Evolutionary conservation across 23 tunicate genomes (phyloP).

Genomic region (Trididemnum clinides): DNA sequence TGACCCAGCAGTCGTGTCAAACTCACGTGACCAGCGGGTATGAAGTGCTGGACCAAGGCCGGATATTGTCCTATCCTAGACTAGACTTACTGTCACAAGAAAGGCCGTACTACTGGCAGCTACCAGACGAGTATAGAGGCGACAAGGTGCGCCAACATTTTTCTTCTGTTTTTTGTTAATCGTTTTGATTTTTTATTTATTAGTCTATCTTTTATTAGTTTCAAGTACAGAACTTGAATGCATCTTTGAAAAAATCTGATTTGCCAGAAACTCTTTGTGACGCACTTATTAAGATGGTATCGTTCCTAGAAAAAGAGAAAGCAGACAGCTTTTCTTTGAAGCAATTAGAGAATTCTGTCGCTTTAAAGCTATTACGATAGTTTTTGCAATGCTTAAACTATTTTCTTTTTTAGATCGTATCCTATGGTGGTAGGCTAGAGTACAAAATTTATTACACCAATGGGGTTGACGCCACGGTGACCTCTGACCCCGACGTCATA

Average conservation of each 20-base stretch:
- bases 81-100: constrained; percentile 31
- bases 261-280: too few species aligned
- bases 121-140: constrained; percentile 83
- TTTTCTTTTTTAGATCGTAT: constrained; percentile 50
- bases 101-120: constrained; percentile 71
- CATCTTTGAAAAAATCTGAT: too few species aligned
- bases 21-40: constrained; percentile 31
- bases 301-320: too few species aligned
- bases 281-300: too few species aligned
- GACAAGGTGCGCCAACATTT: constrained; percentile 49
- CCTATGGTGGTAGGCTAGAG: constrained; percentile 85
- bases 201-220: too few species aligned
- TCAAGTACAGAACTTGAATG: too few species aligned
- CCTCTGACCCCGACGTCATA: constrained; percentile 67
- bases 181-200: too few species aligned
- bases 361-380: too few species aligned
- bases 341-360: too few species aligned
- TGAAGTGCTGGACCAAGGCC: constrained; percentile 30
- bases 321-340: too few species aligned
- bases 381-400: not conserved
- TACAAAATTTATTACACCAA: constrained; percentile 71
- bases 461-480: constrained; percentile 9
- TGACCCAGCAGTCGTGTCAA: constrained; percentile 45
- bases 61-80: constrained; percentile 37
- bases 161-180: not conserved